These are phyloP conservation scores for Chrysina gloriosa DNA, from an alignment of 2,888 invertebrate species.

Conservation along the genomic window DNA sequence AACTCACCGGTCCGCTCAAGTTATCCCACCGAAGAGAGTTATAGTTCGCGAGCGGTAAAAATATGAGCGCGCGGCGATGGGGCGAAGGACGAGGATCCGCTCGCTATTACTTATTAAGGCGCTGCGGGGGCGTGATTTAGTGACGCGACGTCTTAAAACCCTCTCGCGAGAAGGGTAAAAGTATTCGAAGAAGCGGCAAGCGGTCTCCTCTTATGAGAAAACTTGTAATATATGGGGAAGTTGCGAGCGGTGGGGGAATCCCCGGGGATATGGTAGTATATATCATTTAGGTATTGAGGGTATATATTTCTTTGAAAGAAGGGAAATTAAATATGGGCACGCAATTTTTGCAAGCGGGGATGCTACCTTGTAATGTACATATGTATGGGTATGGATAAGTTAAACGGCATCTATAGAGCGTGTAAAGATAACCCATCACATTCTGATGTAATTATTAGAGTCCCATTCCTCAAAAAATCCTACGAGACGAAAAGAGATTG, in stretches of 20 bases:
- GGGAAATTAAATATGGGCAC: too few species aligned
- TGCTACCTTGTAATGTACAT: too few species aligned
- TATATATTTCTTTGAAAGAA: too few species aligned
- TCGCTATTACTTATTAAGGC: slow-evolving; percentile 52
- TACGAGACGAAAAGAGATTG: too few species aligned
- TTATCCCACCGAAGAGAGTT: slow-evolving; percentile 13
- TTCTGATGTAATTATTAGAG: too few species aligned
- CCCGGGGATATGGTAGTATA: too few species aligned
- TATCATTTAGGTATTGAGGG: too few species aligned
- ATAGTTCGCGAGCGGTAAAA: slow-evolving; percentile 15
- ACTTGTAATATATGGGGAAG: slow-evolving; percentile 43
- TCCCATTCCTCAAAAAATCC: too few species aligned
- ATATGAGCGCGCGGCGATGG: not conserved
- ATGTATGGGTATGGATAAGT: too few species aligned
- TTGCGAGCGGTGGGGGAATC: not conserved
- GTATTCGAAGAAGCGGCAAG: slow-evolving; percentile 47
- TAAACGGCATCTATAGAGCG: too few species aligned
- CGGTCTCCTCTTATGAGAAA: slow-evolving; percentile 47
- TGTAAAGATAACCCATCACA: too few species aligned
- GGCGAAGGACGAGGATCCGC: not conserved
- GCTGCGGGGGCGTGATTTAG: slow-evolving; percentile 50
- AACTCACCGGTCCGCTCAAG: slow-evolving; percentile 1
- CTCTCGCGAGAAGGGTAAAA: slow-evolving; percentile 46
- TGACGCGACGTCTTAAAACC: slow-evolving; percentile 32
- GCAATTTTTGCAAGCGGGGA: too few species aligned